phyloP scores from a whole-genome alignment of 2,113 vertebrate species.

The Oreochromis spilurus region DNA sequence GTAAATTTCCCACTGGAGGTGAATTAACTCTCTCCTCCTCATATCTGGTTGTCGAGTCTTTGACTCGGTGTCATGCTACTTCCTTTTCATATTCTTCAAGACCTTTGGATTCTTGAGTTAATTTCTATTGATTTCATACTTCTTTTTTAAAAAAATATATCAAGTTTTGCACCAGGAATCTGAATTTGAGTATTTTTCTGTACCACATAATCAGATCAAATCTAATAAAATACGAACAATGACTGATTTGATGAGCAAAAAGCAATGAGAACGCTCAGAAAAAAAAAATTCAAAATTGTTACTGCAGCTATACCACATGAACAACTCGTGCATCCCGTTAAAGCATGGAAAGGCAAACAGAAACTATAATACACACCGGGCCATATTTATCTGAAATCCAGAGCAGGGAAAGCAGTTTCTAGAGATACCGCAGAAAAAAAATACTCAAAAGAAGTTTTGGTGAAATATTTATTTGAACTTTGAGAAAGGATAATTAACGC shows the following conservation, averaged over 20 bases:
- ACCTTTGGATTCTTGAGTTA: background rate
- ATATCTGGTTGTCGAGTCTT: background rate
- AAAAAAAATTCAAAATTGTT: background rate
- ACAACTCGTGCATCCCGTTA: fast-evolving
- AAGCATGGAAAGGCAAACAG: background rate
- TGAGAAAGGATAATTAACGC: background rate
- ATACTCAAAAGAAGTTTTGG: background rate
- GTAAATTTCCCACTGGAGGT: background rate
- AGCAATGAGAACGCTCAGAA: background rate
- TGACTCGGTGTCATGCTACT: background rate
- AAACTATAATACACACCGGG: background rate
- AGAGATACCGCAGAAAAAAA: background rate
- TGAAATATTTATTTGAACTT: background rate
- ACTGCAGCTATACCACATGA: background rate
- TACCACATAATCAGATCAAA: background rate
- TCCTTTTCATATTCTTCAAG: background rate
- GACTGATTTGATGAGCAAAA: background rate
- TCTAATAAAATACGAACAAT: background rate
- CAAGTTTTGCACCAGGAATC: background rate
- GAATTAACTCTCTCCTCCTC: background rate
- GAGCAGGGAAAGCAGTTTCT: fast-evolving
- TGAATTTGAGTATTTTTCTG: background rate
- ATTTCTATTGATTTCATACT: background rate
- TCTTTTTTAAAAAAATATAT: fast-evolving
- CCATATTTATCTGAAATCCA: background rate